Conservation (phyloP, 2,113 vertebrate genomes). For the Paracanthobrama guichenoti region DNA sequence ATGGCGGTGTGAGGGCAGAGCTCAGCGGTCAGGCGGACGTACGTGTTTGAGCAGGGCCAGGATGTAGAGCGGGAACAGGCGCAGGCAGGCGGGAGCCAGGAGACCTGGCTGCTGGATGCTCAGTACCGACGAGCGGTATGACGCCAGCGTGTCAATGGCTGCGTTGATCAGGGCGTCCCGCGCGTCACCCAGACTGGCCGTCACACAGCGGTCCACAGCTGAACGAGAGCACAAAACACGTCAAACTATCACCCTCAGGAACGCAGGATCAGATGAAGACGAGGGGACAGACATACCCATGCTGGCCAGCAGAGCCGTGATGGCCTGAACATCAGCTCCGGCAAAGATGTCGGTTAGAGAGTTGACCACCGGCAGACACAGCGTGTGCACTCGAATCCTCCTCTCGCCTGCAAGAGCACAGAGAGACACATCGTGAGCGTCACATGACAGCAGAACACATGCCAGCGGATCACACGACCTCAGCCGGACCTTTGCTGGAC, state of each 20-base stretch:
- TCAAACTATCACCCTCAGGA: conserved; percentile 26
- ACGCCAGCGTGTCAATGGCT: conserved; percentile 85
- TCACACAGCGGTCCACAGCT: conserved; percentile 92
- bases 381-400: conserved; percentile 93
- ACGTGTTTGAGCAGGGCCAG: conserved; percentile 95
- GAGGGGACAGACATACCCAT: conserved; percentile 80
- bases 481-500: conserved; percentile 90
- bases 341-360: conserved; percentile 90
- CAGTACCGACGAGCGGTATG: conserved; percentile 84
- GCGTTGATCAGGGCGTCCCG: conserved; percentile 93
- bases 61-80: conserved; percentile 89
- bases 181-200: conserved; percentile 89
- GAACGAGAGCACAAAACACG: not conserved
- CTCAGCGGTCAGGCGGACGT: not conserved
- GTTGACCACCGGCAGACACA: conserved; percentile 93
- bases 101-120: conserved; percentile 90
- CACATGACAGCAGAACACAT: not conserved
- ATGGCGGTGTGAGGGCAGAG: too few relatives aligned
- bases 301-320: conserved; percentile 89
- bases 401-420: conserved; percentile 81
- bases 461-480: not conserved
- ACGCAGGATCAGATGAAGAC: too few relatives aligned
- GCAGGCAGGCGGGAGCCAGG: conserved; percentile 82
- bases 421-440: not conserved
- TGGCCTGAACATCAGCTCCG: conserved; percentile 94